Base-by-base conservation (phyloP, 1,140 invertebrate genomes). In the Eriosoma lanigerum region DNA sequence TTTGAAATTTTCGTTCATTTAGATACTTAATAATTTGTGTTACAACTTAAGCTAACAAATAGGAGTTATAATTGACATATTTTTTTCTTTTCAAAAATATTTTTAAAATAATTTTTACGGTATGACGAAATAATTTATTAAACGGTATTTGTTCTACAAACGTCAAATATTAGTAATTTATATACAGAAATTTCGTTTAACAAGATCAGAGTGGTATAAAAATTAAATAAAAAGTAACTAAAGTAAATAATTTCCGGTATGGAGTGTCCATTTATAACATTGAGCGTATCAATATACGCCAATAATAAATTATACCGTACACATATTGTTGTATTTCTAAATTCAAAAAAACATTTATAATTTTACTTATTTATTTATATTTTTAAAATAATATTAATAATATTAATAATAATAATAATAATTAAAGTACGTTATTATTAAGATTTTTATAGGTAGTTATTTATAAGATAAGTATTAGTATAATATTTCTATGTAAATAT, bases 61-160 rank as follows among this genome's bases (percentile, higher is more conserved):
- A 62, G 24, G 58, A 62, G 58, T 62, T 62, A 26, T 62, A 26
- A 62, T 62, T 62, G 58, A 62, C 26, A 62, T 24, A 29, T 62
- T 62, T 29, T 62, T 62, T 29, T 60, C 26, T 60, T 62, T 62
- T 29, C 3, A 62, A 24, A n/a, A 62, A 62, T 26, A 62, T 62
- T 62, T 62, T 24, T 62, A 24, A 62, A 62, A 24, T 62, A 24
- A 62, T 62, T 62, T 62, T 62, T 62, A 62, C 58, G 58, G 58
- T 62, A 62, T 62, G 26, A 62, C 29, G 26, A 62, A 62, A 62
- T 62, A 62, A 62, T 62, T 62, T 62, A 62, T 62, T 62, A 62
- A 62, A 62, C 24, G 58, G 26, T 62, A 32, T 24, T 62, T 62
- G 60, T 32, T 26, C 60, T 26, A 62, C 32, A 62, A 62, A 62